Percentiles rank a stretch among this genome's conserved stretches.
phyloP scores from a whole-genome alignment of 2,797 vertebrate genomes.

The Rhinatrema bivittatum region DNA sequence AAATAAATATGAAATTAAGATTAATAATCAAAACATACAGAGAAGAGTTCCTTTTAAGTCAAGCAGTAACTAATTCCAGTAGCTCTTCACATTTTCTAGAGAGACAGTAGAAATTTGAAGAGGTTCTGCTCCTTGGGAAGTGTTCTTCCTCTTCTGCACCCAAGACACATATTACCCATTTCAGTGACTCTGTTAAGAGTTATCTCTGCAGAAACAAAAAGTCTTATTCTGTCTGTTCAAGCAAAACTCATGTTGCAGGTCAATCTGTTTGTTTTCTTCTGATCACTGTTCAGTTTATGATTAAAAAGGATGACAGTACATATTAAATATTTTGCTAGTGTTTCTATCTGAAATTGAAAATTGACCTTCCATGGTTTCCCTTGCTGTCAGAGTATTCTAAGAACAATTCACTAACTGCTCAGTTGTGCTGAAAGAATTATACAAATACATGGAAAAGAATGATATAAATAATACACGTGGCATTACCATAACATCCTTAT shows the following conservation, averaged over 20 bases:
- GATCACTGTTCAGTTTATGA: slow-evolving; percentile 24
- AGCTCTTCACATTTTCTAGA: no score
- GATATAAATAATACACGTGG: slow-evolving; percentile 1
- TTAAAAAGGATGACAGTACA: slow-evolving; percentile 20
- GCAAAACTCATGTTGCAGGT: slow-evolving; percentile 12
- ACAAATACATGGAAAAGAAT: slow-evolving; percentile 12
- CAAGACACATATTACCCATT: no score
- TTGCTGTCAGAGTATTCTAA: slow-evolving; percentile 14
- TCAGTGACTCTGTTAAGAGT: no score
- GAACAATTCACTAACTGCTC: slow-evolving; percentile 8
- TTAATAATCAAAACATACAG: no score
- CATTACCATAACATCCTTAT: not conserved
- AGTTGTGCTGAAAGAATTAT: slow-evolving; percentile 11
- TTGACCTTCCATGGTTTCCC: slow-evolving; percentile 18
- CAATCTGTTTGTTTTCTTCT: slow-evolving; percentile 18
- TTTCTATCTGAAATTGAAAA: slow-evolving; percentile 29
- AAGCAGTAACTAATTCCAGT: no score
- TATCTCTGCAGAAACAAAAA: no score
- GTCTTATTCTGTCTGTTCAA: no score
- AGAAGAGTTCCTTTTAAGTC: no score
- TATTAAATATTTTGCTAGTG: slow-evolving; percentile 30
- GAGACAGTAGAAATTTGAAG: no score
- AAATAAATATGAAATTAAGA: no score
- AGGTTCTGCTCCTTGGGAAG: no score
- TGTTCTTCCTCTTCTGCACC: no score